phyloP scores from a whole-genome alignment of 2,797 vertebrate species.

The Ficedula albicollis region DNA sequence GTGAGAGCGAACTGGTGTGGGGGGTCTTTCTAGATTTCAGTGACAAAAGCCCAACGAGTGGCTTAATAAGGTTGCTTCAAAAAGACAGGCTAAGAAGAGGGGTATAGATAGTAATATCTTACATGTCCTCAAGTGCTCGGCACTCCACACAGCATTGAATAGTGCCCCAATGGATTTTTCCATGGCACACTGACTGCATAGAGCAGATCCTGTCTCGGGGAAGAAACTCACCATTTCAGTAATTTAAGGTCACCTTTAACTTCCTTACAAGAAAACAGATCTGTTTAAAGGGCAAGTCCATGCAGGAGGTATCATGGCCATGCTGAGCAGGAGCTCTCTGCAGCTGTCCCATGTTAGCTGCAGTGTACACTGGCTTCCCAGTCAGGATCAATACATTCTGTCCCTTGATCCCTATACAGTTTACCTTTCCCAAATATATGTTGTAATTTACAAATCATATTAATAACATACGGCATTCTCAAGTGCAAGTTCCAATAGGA shows the following conservation, averaged over 20 bases:
- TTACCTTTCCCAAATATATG: background rate
- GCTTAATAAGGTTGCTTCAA: background rate
- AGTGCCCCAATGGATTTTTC: background rate
- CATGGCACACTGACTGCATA: background rate
- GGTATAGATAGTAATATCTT: background rate
- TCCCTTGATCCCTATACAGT: background rate
- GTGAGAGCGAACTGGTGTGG: background rate
- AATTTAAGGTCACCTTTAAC: background rate
- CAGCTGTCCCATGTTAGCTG: background rate
- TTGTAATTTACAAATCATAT: background rate
- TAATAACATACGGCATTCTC: background rate
- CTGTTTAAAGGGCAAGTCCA: background rate
- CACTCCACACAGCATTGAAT: background rate
- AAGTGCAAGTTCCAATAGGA: background rate
- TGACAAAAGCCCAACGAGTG: background rate
- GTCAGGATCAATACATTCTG: background rate
- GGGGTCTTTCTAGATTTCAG: background rate
- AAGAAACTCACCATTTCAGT: background rate
- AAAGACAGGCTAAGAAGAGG: background rate
- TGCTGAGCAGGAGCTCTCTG: fast-evolving
- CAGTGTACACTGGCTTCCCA: background rate
- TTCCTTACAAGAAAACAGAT: background rate
- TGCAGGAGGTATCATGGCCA: fast-evolving
- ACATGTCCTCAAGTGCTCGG: background rate
- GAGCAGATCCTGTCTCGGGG: background rate